Evolutionary conservation across 2,113 vertebrate genomes (phyloP), one percentile per base, ranked within the genome.

Genomic region (Centropus bengalensis): DNA sequence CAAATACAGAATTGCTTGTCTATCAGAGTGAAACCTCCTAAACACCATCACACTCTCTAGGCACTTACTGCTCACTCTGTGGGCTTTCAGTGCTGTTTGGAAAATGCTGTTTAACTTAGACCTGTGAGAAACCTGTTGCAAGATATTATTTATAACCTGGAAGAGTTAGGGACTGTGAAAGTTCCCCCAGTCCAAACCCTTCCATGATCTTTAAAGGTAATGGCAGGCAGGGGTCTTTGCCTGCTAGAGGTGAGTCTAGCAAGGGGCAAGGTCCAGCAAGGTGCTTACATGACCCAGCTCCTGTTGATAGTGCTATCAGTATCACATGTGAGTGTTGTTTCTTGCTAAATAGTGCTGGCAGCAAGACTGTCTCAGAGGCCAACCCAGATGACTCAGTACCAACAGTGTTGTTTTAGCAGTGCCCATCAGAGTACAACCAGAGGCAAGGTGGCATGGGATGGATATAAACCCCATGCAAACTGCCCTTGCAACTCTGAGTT

Each of bases 331-430:
- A 60, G 27, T 9, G 18, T 49, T 60, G 45, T 14, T 78, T 30
- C 17, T 1, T 2, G n/a, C n/a, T 59, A 68, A 71, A 38, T 32
- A 44, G 22, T 2, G 1, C 49, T 0, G 2, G 12, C 18, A 33
- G 63, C 27, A 36, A 76, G 42, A 47, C 0, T 1, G 23, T 49
- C 44, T 49, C 23, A 52, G 36, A 28, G 51, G 64, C 49, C 49
- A 77, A 58, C 12, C 3, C 33, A 22, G 38, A 38, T 40, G 64
- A 5, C 44, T 69, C 1, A 5, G 28, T 45, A 28, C 14, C 22
- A 15, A 15, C 3, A 0, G 20, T n/a, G 9, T 22, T 30, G 49
- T 59, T 95, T 76, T 27, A 63, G 27, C n/a, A 64, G 9, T 33
- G 32, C 32, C 60, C 21, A 2, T 49, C 66, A 77, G 32, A 60